Evolutionary conservation across 2,797 vertebrate genomes (phyloP), one percentile per base, ranked within the genome.

Genomic region (Argyrosomus regius): DNA sequence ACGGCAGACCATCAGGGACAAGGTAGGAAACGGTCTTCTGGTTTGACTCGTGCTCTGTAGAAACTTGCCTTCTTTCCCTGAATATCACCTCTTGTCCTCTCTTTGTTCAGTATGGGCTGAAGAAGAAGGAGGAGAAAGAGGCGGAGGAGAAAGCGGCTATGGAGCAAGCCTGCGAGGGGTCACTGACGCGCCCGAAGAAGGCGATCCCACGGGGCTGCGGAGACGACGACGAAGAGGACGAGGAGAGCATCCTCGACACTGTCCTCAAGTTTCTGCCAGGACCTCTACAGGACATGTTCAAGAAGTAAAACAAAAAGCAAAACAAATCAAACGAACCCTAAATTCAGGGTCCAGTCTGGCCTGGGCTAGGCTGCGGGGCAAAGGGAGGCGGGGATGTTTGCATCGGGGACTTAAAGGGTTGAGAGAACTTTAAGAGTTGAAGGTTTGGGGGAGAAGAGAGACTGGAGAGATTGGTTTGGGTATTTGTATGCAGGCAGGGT

Each of bases 111-210:
- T 99, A 99, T 0, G 98, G 98, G 52, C 95, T 99, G 93, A 99
- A 99, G 96, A 99, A 99, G 94, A 99, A 99, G 81, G 98, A 99
- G 81, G 98, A 99, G 94, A 99, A 99, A 80, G 98, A 99, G 85
- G 98, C 98, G 0, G 98, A 99, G 90, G 98, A 99, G 93, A 99
- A 99, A 85, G 98, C 98, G 0, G 98, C 98, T 0, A 96, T 99
- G 95, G 98, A 99, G 86, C 97, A 99, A 93, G 97, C 98, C 0
- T 99, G 98, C 0, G 98, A 99, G 91, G 98, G 98, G 1, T 99
- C 98, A 1, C 95, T 99, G 93, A 99, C 98, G 0, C 96, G 98
- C 28, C 97, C 97, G 18, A 99, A 99, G 94, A 99, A 99, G 91
- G 98, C 98, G 0, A 98, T 99, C 88, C 98, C 98, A 0, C 94